Base-by-base conservation (phyloP, 1,140 invertebrate species). In the Pseudomyrmex cubaensis region DNA sequence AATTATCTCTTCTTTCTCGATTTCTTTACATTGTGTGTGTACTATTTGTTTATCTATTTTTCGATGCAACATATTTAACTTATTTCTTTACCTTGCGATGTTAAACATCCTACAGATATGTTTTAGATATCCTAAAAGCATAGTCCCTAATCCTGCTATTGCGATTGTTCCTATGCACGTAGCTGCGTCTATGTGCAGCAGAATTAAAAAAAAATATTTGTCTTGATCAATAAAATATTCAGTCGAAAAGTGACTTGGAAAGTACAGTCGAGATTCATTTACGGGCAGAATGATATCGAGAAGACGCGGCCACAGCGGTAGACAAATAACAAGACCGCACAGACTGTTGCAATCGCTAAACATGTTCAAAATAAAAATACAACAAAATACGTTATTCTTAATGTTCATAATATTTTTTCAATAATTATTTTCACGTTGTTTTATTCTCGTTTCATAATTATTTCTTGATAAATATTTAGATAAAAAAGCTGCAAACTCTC, bases 61-160 rank as follows among this genome's bases (percentile, higher is more conserved):
- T 35, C 0, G 5, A 59, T 9, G 9, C 8, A 59, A 9, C 9
- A 20, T 17, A 9, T 9, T 1, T 17, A 59, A 9, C 50, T 3
- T 52, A 52, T 52, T 70, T 9, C 10, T 48, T 1, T 75, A 64
- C 73, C 46, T 75, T 15, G 44, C 74, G 1, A 76, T 76, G 5
- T n/a, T 64, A 20, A 66, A 76, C 74, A 66, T 17, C 52, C 61
- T 61, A 54, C 48, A 54, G 4, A 8, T 52, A 9, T 64, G 3
- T 4, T 52, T 1, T 35, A 20, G 1, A 52, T 52, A 64, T 52
- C n/a, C 10, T n/a, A 75, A 7, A 2, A 66, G 7, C 12, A 10
- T 35, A 66, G 61, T 20, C 15, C 74, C 74, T 15, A 8, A 54
- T 13, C 5, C 61, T 64, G 54, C 0, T 5, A 22, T 1, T 46